Base-by-base conservation (phyloP, 2,888 invertebrate species). In the Ormyrus labotus region DNA sequence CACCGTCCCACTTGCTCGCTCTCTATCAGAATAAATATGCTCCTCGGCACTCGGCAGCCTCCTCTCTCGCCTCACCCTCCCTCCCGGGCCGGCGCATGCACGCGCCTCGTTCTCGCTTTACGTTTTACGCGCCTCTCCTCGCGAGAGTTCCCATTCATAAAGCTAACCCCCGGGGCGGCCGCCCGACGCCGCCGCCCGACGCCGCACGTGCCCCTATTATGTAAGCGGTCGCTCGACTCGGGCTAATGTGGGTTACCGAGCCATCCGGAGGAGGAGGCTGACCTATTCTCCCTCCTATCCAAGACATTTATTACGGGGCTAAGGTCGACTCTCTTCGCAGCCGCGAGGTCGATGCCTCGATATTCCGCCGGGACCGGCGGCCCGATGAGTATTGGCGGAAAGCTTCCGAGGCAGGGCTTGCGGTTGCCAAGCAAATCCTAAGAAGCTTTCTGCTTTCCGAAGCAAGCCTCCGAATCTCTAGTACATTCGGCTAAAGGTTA, bases 201-300 rank as follows among this genome's bases (percentile, higher is more conserved):
- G 8, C 11, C 57, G 73, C 74, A 67, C 67, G 10, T 55, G 55
- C 55, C 69, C 63, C 61, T 53, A 63, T 61, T 68, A 58, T 73
- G 60, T 64, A 78, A 55, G 13, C 69, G 64, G 13, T 58, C 61
- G 67, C 34, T 7, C 19, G 19, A 48, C 45, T 47, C 11, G 58
- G 19, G 51, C 69, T 65, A 70, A 70, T 80, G 69, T 80, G 74
- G 74, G 74, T 80, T 80, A 80, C 72, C 47, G 64, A 70, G 81
- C 73, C 76, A 82, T 76, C 61, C 50, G 72, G 72, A 60, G 73
- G 78, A 63, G 65, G 75, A 47, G 57, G 10, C 50, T 2, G 8
- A 60, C 19, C 48, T 55, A 55, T 78, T 19, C 19, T 19, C 19
- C 19, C 19, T 1, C 1, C 19, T 19, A 19, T 19, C 19, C 19